Percentiles rank a stretch among this genome's conserved stretches.
phyloP scores from a whole-genome alignment of 2,113 vertebrate species.

The Cepphus grylle region DNA sequence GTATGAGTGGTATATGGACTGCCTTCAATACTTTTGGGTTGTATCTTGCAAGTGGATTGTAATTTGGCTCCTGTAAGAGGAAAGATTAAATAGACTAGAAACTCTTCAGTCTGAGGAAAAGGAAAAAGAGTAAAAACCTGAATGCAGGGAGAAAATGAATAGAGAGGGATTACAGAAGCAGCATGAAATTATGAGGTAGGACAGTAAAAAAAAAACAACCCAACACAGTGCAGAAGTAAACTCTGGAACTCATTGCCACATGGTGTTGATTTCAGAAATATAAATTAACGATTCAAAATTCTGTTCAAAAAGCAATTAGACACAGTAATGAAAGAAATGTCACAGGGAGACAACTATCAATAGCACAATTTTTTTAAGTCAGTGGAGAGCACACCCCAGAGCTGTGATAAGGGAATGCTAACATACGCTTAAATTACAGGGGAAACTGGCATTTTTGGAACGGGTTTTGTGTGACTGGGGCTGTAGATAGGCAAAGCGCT shows the following conservation, averaged over 20 bases:
- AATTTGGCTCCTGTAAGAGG: neutral
- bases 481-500: neutral
- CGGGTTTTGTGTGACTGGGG: neutral
- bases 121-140: neutral
- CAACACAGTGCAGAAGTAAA: neutral
- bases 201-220: neutral
- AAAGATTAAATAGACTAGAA: neutral
- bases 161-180: neutral
- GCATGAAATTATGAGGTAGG: neutral
- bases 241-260: neutral
- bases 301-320: neutral
- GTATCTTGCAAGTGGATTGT: neutral
- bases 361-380: neutral
- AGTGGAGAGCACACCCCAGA: neutral
- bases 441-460: neutral
- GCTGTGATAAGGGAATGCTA: neutral
- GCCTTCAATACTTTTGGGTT: neutral
- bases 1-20: neutral
- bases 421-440: neutral
- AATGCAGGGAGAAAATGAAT: neutral
- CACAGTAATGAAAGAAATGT: neutral
- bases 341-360: neutral
- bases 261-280: neutral
- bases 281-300: neutral
- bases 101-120: neutral